A percentile compares a stretch with the other conserved stretches of the same genome.
Evolutionary conservation across 2,888 invertebrate genomes (phyloP).

Genomic region (Acanthosoma haemorrhoidale): DNA sequence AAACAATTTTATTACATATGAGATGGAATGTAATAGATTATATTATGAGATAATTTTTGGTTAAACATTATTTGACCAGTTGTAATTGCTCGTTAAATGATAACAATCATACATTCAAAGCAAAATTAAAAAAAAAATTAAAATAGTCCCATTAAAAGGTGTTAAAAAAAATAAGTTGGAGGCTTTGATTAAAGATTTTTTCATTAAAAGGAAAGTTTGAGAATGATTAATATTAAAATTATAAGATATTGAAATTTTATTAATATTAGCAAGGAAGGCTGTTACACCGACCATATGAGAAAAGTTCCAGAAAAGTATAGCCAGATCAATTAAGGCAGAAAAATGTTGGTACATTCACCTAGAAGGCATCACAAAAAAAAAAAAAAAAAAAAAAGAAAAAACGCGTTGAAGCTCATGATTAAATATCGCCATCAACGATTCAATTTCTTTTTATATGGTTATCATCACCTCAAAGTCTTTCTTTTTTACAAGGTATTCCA

Average conservation of each 20-base stretch:
- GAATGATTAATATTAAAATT: background rate
- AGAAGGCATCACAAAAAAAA: conserved; percentile 15
- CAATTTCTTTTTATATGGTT: conserved; percentile 11
- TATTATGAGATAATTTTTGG: no score
- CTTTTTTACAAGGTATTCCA: conserved; percentile 95
- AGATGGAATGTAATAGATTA: no score
- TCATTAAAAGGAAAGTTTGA: no score
- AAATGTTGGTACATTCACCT: conserved; percentile 23
- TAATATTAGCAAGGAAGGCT: background rate
- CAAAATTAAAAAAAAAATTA: background rate
- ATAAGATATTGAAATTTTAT: background rate
- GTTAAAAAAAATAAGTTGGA: conserved; percentile 4
- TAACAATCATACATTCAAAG: conserved; percentile 25
- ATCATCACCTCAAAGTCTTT: conserved; percentile 89
- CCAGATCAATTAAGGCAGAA: conserved; percentile 27
- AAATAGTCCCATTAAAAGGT: background rate
- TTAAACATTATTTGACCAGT: conserved; percentile 2
- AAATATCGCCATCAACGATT: conserved; percentile 28
- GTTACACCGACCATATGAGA: background rate
- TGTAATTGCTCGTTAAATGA: conserved; percentile 24
- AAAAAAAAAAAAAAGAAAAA: conserved; percentile 29
- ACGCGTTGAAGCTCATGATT: conserved; percentile 30
- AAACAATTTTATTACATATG: no score
- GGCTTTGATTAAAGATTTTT: background rate
- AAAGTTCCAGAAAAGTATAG: conserved; percentile 4